Conservation (phyloP, 92 coral and sea anemone species). For the Phymanthus crucifer region DNA sequence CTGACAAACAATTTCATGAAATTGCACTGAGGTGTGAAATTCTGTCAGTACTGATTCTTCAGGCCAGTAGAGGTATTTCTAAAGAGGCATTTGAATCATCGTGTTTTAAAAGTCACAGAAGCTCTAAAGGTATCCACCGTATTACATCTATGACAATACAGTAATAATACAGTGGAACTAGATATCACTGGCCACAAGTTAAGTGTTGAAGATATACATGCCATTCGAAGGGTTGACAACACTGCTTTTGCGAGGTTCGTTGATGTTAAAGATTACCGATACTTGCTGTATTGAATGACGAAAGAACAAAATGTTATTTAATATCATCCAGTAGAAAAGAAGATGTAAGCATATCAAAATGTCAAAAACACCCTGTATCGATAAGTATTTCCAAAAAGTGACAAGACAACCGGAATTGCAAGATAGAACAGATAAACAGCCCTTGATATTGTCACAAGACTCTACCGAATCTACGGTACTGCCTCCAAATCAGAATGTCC, state of each 20-base stretch:
- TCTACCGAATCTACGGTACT: constrained; percentile 23
- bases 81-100: constrained; percentile 40
- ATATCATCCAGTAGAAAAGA: background rate
- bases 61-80: constrained; percentile 29
- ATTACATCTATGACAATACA: constrained; percentile 14
- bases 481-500: constrained; percentile 33
- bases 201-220: constrained; percentile 19
- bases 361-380: background rate
- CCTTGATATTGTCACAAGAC: background rate
- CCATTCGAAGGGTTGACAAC: constrained; percentile 15
- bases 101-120: constrained; percentile 36
- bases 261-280: constrained; percentile 29
- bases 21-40: constrained; percentile 9
- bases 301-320: background rate
- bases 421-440: background rate
- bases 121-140: constrained; percentile 15
- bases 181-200: constrained; percentile 36
- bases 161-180: constrained; percentile 26
- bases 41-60: background rate
- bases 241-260: constrained; percentile 30
- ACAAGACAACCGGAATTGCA: background rate
- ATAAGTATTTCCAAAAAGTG: background rate
- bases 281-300: constrained; percentile 22
- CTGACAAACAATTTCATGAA: constrained; percentile 17
- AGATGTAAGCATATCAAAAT: background rate